Percentiles rank a stretch among this genome's conserved stretches.
phyloP scores from a whole-genome alignment of 2,797 vertebrate species.

The Spheniscus humboldti region DNA sequence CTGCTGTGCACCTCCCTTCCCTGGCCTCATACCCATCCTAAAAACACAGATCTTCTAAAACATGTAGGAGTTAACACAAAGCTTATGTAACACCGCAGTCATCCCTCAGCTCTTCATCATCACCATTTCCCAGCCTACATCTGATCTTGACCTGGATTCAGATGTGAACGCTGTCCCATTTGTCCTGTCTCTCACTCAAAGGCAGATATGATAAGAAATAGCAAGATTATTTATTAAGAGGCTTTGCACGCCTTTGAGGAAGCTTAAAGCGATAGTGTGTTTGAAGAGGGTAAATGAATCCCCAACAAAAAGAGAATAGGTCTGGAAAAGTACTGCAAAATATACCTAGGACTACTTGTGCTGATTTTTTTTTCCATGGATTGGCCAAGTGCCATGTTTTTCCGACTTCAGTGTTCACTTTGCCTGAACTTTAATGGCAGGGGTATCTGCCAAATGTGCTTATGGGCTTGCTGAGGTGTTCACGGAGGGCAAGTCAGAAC shows the following conservation, averaged over 20 bases:
- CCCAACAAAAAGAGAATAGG: not conserved
- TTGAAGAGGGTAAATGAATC: not conserved
- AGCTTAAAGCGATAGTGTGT: not conserved
- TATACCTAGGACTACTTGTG: not conserved
- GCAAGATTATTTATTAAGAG: conserved; percentile 38
- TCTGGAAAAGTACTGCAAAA: conserved; percentile 39
- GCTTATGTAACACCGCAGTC: not conserved
- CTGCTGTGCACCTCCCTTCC: not conserved
- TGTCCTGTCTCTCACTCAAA: conserved; percentile 14
- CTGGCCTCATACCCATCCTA: not conserved
- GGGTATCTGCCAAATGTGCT: conserved; percentile 22
- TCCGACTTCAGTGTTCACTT: not conserved
- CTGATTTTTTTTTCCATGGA: not conserved
- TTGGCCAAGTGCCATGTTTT: not conserved
- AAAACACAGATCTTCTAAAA: not conserved
- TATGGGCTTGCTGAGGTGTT: not conserved
- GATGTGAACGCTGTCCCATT: not conserved
- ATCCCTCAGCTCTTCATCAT: not conserved
- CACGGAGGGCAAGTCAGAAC: conserved; percentile 32
- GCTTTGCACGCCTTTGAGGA: conserved; percentile 17
- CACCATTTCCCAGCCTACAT: not conserved
- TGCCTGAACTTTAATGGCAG: not conserved
- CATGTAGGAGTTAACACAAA: not conserved
- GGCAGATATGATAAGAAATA: conserved; percentile 31
- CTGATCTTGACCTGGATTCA: conserved; percentile 44